Evolutionary conservation across 1,140 invertebrate genomes (phyloP).

Genomic region (Akabosia matsudoensis): DNA sequence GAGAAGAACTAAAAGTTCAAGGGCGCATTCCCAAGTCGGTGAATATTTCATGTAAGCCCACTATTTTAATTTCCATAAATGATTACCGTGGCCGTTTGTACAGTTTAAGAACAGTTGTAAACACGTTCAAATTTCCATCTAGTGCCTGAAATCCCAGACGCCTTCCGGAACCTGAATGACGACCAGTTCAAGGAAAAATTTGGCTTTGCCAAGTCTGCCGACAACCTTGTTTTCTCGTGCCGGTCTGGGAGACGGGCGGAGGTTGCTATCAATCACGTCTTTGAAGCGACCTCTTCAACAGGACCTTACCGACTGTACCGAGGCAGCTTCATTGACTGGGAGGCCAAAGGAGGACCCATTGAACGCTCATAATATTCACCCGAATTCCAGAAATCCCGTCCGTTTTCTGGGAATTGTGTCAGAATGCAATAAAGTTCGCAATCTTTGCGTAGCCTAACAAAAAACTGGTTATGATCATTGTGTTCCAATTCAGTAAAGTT

Average conservation of each 20-base stretch:
- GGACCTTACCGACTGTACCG: constrained; percentile 35
- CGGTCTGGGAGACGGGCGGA: constrained; percentile 37
- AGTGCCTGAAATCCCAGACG: constrained; percentile 43
- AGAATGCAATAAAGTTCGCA: too few relatives aligned
- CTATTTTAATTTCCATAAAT: neutral
- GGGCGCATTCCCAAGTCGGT: constrained; percentile 36
- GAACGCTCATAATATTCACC: neutral
- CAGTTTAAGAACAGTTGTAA: neutral
- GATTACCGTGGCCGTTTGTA: neutral
- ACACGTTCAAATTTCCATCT: neutral
- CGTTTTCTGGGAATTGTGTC: neutral
- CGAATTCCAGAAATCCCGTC: too few relatives aligned
- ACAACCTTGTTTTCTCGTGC: constrained; percentile 35
- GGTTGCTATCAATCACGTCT: constrained; percentile 33
- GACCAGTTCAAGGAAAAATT: constrained; percentile 37
- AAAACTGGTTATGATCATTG: neutral
- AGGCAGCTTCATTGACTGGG: constrained; percentile 40
- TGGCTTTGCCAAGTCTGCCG: constrained; percentile 36
- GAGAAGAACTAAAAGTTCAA: constrained; percentile 36
- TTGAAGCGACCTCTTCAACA: neutral
- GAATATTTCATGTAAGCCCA: constrained; percentile 43
- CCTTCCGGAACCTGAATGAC: constrained; percentile 37
- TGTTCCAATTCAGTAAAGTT: too few relatives aligned
- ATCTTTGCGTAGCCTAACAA: neutral
- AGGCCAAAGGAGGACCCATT: constrained; percentile 34